These are phyloP conservation scores for Caenorhabditis panamensis DNA, from an alignment of 2,888 invertebrate genomes.

Conservation along the genomic window DNA sequence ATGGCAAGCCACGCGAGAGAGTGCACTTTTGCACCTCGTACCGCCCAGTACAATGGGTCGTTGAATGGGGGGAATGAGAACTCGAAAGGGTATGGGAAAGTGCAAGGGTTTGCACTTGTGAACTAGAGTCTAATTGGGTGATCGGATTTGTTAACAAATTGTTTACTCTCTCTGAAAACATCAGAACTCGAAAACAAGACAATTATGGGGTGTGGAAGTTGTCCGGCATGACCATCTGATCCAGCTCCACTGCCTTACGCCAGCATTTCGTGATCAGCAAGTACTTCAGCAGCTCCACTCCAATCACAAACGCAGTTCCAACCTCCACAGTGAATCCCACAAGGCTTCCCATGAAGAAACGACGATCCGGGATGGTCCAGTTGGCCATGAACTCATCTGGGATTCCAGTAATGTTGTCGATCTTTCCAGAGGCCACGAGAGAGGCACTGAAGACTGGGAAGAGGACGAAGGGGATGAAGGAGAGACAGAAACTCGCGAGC, in stretches of 20 bases:
- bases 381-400: conserved; percentile 1
- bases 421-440: not conserved
- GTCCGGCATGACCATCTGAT: not conserved
- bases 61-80: no score
- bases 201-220: conserved; percentile 22
- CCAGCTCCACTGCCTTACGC: not conserved
- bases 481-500: not conserved
- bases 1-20: no score
- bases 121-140: no score
- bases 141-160: conserved; percentile 22
- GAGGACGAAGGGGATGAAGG: not conserved
- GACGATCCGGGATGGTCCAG: conserved; percentile 17
- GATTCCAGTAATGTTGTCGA: not conserved
- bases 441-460: not conserved
- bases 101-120: no score
- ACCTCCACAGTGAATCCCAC: conserved; percentile 21
- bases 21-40: no score
- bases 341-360: conserved; percentile 22
- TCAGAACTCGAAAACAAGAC: not conserved
- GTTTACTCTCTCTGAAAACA: conserved; percentile 12
- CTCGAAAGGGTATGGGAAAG: no score
- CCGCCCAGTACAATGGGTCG: no score
- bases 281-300: conserved; percentile 38
- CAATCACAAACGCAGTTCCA: conserved; percentile 26
- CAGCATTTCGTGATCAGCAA: conserved; percentile 24